Percentiles rank a stretch among this genome's conserved stretches.
phyloP scores from a whole-genome alignment of 2,888 invertebrate genomes.

The Ophion ventricosus region DNA sequence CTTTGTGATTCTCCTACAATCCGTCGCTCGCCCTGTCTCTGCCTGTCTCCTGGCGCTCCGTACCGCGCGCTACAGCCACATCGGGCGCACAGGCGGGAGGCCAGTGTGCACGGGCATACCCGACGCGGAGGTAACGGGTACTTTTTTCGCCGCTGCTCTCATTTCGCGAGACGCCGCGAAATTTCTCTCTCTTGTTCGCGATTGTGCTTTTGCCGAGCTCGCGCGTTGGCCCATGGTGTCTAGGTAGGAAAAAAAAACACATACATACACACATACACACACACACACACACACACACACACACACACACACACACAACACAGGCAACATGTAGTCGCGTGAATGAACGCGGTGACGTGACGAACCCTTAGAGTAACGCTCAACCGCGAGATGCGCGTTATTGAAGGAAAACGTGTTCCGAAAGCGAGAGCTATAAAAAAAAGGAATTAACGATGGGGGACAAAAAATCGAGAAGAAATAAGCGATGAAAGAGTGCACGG shows the following conservation, averaged over 20 bases:
- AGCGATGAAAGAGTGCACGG: not conserved
- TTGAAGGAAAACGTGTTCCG: too few species aligned
- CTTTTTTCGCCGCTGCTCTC: conserved; percentile 50
- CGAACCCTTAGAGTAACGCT: not conserved
- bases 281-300: not conserved
- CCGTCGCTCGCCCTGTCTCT: conserved; percentile 56
- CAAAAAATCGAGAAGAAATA: not conserved
- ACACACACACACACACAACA: not conserved
- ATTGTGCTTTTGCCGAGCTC: conserved; percentile 14
- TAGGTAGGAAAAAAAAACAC: conserved; percentile 48
- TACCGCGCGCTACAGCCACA: conserved; percentile 35
- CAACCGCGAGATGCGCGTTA: too few species aligned
- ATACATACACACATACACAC: not conserved
- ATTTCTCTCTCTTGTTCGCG: conserved; percentile 25
- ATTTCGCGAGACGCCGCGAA: conserved; percentile 53
- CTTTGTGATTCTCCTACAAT: conserved; percentile 66
- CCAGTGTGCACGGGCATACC: conserved; percentile 65
- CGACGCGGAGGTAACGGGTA: conserved; percentile 59
- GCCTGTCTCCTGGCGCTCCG: conserved; percentile 48
- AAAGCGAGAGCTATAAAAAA: too few species aligned
- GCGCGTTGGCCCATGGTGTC: conserved; percentile 28
- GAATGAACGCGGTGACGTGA: too few species aligned
- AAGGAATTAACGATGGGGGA: not conserved
- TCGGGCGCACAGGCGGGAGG: conserved; percentile 32
- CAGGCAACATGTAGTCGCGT: too few species aligned